These are phyloP conservation scores for Rapana venosa DNA, from an alignment of 2,888 invertebrate species.

Conservation along the genomic window DNA sequence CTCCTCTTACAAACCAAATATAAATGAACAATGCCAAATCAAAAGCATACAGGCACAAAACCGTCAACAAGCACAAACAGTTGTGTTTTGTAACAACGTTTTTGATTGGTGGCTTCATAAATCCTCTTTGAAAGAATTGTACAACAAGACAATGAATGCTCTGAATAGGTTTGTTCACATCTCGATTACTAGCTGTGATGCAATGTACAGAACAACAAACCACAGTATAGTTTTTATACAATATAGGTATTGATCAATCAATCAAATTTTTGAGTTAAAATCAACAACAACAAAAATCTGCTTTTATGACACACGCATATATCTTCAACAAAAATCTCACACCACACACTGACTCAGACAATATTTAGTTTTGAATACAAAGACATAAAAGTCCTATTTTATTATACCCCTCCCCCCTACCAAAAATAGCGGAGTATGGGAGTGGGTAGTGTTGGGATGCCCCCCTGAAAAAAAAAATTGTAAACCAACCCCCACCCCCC, in stretches of 20 bases:
- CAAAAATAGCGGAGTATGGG: no score
- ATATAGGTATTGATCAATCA: not conserved
- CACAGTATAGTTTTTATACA: not conserved
- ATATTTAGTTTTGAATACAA: no score
- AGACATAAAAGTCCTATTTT: no score
- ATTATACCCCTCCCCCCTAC: no score
- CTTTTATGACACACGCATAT: not conserved
- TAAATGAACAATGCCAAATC: not conserved
- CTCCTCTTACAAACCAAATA: no score
- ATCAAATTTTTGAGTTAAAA: not conserved
- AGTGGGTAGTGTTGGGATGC: no score
- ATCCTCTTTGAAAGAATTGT: not conserved
- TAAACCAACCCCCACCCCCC: no score
- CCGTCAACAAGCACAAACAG: not conserved
- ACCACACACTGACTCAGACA: no score
- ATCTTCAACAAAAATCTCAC: not conserved
- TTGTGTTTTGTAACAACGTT: not conserved
- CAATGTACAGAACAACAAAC: not conserved
- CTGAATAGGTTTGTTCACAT: slow-evolving; percentile 3
- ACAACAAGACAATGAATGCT: not conserved
- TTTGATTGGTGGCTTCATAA: not conserved
- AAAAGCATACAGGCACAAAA: not conserved
- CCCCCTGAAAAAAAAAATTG: no score
- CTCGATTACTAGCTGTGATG: not conserved
- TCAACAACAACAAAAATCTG: not conserved